phyloP scores from a whole-genome alignment of 2,888 invertebrate species.

The Lysandra coridon region DNA sequence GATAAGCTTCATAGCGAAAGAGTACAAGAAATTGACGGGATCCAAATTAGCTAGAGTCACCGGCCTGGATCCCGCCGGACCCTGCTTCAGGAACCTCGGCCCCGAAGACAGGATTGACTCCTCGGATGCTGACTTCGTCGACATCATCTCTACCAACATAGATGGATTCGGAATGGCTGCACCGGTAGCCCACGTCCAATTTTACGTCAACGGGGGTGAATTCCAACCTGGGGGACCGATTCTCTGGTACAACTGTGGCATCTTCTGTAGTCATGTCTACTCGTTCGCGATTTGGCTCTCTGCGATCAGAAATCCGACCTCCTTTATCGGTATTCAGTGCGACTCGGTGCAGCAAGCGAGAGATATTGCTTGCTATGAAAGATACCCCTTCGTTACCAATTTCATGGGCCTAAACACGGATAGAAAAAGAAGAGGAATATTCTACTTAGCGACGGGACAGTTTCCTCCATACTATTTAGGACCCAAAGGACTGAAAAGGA shows the following conservation, averaged over 20 bases:
- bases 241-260: constrained; percentile 44
- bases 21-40: constrained; percentile 54
- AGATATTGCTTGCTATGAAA: constrained; percentile 45
- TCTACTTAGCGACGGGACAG: constrained; percentile 48
- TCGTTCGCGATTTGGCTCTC: constrained; percentile 46
- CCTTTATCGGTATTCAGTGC: constrained; percentile 48
- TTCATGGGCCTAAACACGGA: constrained; percentile 46
- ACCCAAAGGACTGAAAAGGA: constrained; percentile 54
- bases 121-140: constrained; percentile 63
- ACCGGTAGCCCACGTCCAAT: constrained; percentile 62
- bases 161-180: constrained; percentile 64
- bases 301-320: constrained; percentile 43
- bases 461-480: constrained; percentile 60
- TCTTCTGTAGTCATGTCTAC: constrained; percentile 47
- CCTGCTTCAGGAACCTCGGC: constrained; percentile 60
- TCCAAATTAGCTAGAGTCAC: constrained; percentile 54
- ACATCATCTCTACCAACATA: constrained; percentile 58
- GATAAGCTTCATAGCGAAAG: constrained; percentile 60
- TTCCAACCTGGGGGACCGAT: constrained; percentile 46
- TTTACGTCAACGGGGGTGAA: constrained; percentile 68
- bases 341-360: constrained; percentile 51
- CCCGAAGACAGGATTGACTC: constrained; percentile 59
- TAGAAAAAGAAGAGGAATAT: constrained; percentile 48
- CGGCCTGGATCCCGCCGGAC: constrained; percentile 62
- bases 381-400: constrained; percentile 45